A percentile compares a stretch with the other conserved stretches of the same genome.
Evolutionary conservation across 2,888 invertebrate species (phyloP).

Genomic region (Lepeophtheirus nordmannii): DNA sequence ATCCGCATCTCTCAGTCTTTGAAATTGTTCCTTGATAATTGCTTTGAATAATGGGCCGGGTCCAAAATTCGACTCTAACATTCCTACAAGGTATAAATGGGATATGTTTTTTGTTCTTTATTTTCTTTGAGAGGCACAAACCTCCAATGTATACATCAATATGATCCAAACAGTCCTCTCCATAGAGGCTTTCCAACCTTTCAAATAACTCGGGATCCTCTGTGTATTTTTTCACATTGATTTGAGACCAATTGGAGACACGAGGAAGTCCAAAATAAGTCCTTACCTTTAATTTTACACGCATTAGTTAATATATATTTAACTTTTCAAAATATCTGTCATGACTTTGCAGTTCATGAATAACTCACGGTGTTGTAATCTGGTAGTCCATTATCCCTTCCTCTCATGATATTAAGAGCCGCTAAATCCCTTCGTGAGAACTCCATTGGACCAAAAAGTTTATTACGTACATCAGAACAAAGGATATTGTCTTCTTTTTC

Average conservation of each 20-base stretch:
- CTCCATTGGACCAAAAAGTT: conserved; percentile 89
- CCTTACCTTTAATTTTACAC: neutral
- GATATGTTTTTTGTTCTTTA: conserved; percentile 60
- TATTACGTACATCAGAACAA: conserved; percentile 83
- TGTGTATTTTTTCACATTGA: conserved; percentile 58
- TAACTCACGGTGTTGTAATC: conserved; percentile 68
- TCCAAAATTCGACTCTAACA: conserved; percentile 76
- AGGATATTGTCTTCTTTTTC: conserved; percentile 84
- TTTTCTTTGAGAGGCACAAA: neutral
- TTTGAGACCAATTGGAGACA: conserved; percentile 52
- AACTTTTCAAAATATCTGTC: neutral
- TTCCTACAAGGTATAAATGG: conserved; percentile 42
- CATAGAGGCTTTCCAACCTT: conserved; percentile 56
- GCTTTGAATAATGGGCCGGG: conserved; percentile 77
- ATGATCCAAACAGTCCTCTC: conserved; percentile 36
- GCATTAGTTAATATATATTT: neutral
- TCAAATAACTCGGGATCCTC: conserved; percentile 53
- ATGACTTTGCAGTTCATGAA: conserved; percentile 35
- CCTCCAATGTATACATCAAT: conserved; percentile 81
- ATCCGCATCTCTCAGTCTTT: conserved; percentile 75
- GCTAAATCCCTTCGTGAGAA: conserved; percentile 85
- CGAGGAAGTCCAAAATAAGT: conserved; percentile 13
- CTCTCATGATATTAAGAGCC: conserved; percentile 90
- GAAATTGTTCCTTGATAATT: conserved; percentile 82
- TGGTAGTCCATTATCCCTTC: conserved; percentile 83